Evolutionary conservation across 1,140 invertebrate genomes (phyloP), one percentile per base, ranked within the genome.

Genomic region (Cyclina sinensis): DNA sequence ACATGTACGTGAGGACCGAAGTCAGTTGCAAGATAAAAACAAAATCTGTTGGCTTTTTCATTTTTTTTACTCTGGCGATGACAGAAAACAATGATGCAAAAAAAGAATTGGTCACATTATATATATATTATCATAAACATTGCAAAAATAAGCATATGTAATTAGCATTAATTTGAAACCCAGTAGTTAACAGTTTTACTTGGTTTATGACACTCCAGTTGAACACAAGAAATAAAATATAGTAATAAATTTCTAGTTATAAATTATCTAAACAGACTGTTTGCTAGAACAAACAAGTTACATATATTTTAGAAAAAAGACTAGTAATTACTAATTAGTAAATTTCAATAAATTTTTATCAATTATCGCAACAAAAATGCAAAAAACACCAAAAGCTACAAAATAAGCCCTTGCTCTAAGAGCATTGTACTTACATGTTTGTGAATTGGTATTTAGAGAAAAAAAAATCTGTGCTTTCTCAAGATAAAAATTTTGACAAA

Each of bases 71-170:
- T 86, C 59, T 86, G 83, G 83, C 83, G 76, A 74, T 86, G 83
- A 86, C 83, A 76, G n/a, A 86, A 86, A 86, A 86, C 83, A 74
- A 76, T 86, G 54, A 86, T 86, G 83, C 83, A 86, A 86, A 83
- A 70, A 74, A 86, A 59, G 39, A 86, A 68, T 68, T 83, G 70
- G 83, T 86, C 70, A 74, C 62, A 48, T 30, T 62, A 73, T 84
- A 84, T 70, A 57, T 51, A 78, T 78, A 48, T 78, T 32, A 32
- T 32, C 35, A 78, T 83, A 83, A 68, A 83, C 81, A 83, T 83
- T 83, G 81, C 81, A 70, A 9, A 48, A 83, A 16, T 83, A 83
- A 83, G 81, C 81, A 81, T 18, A 62, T 70, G 30, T 70, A 70
- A 37, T 35, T 35, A 70, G 65, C 65, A 70, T 14, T 27, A 62